phyloP scores from a whole-genome alignment of 2,888 invertebrate genomes.

The Habroteleia sp. region DNA sequence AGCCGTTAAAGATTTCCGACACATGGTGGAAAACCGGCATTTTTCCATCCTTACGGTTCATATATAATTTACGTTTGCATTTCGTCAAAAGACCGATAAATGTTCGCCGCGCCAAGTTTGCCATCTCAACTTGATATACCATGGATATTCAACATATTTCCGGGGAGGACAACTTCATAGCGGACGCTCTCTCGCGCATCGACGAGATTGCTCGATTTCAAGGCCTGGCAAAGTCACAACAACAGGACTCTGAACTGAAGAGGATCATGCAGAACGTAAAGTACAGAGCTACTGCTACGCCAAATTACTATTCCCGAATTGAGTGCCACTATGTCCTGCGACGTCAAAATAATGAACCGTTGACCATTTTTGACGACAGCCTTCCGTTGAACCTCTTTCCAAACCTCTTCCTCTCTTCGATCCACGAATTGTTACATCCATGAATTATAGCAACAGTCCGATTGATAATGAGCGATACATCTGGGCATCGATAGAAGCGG shows the following conservation, averaged over 20 bases:
- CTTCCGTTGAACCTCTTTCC: slow-evolving; percentile 46
- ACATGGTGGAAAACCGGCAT: too few species aligned
- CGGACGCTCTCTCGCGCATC: slow-evolving; percentile 25
- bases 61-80: too few species aligned
- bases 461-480: slow-evolving; percentile 72
- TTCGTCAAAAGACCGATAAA: background rate
- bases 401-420: too few species aligned
- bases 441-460: slow-evolving; percentile 64
- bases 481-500: slow-evolving; percentile 71
- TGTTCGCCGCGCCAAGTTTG: slow-evolving; percentile 41
- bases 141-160: slow-evolving; percentile 26
- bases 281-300: background rate
- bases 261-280: background rate
- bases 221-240: slow-evolving; percentile 5
- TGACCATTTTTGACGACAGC: slow-evolving; percentile 54
- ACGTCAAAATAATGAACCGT: slow-evolving; percentile 15
- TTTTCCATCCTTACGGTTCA: too few species aligned
- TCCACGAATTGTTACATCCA: slow-evolving; percentile 69
- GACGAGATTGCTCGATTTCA: slow-evolving; percentile 1
- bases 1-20: background rate
- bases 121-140: slow-evolving; percentile 36
- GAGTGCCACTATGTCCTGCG: slow-evolving; percentile 20
- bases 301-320: background rate
- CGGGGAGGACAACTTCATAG: slow-evolving; percentile 8
- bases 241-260: background rate